These are phyloP conservation scores for Coilia nasus DNA, from an alignment of 2,797 vertebrate genomes.

Conservation along the genomic window DNA sequence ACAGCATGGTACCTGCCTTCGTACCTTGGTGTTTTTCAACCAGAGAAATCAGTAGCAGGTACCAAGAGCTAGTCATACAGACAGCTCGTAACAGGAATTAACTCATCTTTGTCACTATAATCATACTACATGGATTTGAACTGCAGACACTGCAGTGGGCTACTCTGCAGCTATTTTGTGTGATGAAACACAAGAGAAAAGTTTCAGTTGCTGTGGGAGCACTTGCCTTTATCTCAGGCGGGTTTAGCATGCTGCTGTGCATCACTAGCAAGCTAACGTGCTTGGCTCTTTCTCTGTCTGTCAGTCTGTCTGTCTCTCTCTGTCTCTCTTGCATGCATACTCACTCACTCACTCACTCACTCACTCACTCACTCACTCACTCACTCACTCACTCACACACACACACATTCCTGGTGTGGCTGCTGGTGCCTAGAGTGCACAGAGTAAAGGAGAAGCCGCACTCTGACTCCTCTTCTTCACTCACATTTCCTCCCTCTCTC, in stretches of 20 bases:
- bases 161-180: neutral
- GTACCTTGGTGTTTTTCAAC: neutral
- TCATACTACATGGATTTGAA: neutral
- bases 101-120: neutral
- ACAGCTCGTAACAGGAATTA: neutral
- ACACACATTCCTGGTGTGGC: neutral
- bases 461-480: neutral
- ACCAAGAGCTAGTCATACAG: neutral
- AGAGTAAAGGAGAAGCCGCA: neutral
- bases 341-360: too few relatives aligned
- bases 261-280: neutral
- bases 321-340: too few relatives aligned
- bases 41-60: neutral
- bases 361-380: too few relatives aligned
- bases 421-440: neutral
- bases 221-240: constrained; percentile 41
- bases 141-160: neutral
- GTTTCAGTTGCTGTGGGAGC: constrained; percentile 47
- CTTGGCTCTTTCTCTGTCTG: neutral
- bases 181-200: constrained; percentile 42
- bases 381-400: neutral
- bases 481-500: neutral
- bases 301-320: neutral
- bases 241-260: neutral
- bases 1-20: too few relatives aligned